Evolutionary conservation across 2,113 vertebrate species (phyloP).

Genomic region (Melanostigma gelatinosum): DNA sequence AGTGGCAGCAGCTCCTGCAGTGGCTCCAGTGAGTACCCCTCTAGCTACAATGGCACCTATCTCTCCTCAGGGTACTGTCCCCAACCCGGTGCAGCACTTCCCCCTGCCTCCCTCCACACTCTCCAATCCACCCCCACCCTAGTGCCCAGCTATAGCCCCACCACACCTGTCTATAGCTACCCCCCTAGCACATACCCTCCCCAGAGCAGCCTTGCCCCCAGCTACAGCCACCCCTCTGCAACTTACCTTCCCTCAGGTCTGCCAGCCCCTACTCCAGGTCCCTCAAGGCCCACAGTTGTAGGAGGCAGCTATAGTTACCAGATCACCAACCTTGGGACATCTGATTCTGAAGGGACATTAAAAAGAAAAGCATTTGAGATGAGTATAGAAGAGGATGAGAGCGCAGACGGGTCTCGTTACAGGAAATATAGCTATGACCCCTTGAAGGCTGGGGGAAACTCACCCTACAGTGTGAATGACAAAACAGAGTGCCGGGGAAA

Average conservation of each 20-base stretch:
- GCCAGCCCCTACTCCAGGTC: slow-evolving; percentile 87
- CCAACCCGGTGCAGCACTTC: slow-evolving; percentile 86
- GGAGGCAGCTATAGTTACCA: slow-evolving; percentile 90
- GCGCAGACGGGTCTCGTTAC: slow-evolving; percentile 83
- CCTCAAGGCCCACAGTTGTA: slow-evolving; percentile 84
- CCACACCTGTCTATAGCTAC: slow-evolving; percentile 91
- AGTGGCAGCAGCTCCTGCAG: slow-evolving; percentile 85
- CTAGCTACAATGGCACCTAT: slow-evolving; percentile 90
- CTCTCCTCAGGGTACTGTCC: slow-evolving; percentile 92
- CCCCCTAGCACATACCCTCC: slow-evolving; percentile 80
- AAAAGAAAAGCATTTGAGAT: slow-evolving; percentile 94
- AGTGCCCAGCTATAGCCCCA: slow-evolving; percentile 88
- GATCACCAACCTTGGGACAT: slow-evolving; percentile 76
- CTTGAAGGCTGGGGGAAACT: slow-evolving; percentile 83
- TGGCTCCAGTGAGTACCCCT: slow-evolving; percentile 86
- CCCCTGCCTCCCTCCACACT: slow-evolving; percentile 83
- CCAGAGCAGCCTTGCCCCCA: slow-evolving; percentile 81
- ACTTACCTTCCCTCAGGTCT: slow-evolving; percentile 90
- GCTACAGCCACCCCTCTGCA: slow-evolving; percentile 86
- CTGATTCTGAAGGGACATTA: slow-evolving; percentile 83
- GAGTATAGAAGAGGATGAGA: slow-evolving; percentile 83
- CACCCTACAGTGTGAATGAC: slow-evolving; percentile 86
- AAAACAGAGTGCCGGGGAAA: slow-evolving; percentile 88
- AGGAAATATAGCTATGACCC: slow-evolving; percentile 92
- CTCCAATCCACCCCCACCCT: slow-evolving; percentile 83